Evolutionary conservation across 2,113 vertebrate species (phyloP).

Genomic region (Balaenoptera acutorostrata): DNA sequence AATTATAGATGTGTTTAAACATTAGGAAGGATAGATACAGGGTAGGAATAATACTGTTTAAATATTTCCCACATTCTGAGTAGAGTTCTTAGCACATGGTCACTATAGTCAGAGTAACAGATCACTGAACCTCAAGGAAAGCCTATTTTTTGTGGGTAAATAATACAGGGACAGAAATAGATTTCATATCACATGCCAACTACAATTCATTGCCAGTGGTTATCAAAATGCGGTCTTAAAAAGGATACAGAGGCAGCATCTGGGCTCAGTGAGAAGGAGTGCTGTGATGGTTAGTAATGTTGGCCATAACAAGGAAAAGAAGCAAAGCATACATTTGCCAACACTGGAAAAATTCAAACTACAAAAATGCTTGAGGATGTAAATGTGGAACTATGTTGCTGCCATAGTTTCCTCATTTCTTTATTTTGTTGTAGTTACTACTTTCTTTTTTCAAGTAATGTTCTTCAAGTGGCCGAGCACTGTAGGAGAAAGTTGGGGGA

Average conservation of each 20-base stretch:
- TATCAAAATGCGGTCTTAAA: not conserved
- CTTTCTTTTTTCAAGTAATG: not conserved
- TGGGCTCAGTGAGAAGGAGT: not conserved
- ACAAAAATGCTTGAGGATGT: not conserved
- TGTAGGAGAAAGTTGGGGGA: not conserved
- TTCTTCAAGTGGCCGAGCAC: not conserved
- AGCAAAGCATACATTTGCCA: not conserved
- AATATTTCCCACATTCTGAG: not conserved
- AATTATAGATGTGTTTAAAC: not conserved
- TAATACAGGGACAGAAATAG: not conserved
- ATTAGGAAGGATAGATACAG: not conserved
- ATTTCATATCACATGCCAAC: not conserved
- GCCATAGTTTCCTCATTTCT: not conserved
- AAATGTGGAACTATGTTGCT: constrained; percentile 4
- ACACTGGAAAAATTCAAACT: constrained; percentile 26
- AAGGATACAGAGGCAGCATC: not conserved
- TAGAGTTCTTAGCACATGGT: not conserved
- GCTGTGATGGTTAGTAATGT: not conserved
- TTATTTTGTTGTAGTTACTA: not conserved
- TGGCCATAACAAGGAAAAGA: not conserved
- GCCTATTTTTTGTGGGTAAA: constrained; percentile 6
- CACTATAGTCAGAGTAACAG: not conserved
- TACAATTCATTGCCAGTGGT: not conserved
- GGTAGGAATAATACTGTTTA: not conserved
- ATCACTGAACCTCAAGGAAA: not conserved